phyloP scores from a whole-genome alignment of 2,113 vertebrate genomes.

The Periophthalmus modestus region DNA sequence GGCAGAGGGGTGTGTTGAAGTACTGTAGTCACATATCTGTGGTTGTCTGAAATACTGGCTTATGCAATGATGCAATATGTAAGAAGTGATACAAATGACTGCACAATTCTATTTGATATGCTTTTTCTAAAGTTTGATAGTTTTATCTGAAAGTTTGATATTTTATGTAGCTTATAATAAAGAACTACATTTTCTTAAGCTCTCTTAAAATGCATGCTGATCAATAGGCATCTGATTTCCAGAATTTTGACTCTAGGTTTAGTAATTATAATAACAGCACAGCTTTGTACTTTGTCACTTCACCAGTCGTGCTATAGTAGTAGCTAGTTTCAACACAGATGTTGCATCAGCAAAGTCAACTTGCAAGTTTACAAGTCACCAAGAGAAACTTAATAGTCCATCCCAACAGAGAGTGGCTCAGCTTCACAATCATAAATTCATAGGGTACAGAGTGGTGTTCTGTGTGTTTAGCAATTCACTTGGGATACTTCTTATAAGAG shows the following conservation, averaged over 20 bases:
- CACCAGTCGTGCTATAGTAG: neutral
- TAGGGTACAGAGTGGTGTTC: no score
- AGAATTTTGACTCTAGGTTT: no score
- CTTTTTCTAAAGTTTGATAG: neutral
- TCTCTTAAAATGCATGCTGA: neutral
- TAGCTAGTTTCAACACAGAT: neutral
- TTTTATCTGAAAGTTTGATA: neutral
- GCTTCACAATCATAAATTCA: no score
- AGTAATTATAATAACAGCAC: no score
- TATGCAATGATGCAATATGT: neutral
- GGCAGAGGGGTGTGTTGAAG: neutral
- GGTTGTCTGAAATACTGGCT: neutral
- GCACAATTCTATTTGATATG: no score
- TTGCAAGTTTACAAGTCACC: neutral
- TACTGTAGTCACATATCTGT: neutral
- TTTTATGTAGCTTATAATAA: neutral
- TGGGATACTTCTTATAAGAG: no score
- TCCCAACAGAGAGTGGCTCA: no score
- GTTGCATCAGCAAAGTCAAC: neutral
- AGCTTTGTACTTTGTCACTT: no score
- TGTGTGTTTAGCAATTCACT: no score
- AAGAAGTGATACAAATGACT: neutral
- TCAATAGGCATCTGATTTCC: no score
- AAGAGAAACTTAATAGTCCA: no score
- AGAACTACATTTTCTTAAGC: neutral